Percentiles rank a stretch among this genome's conserved stretches.
These are phyloP conservation scores for Drosophila cardini DNA, from an alignment of 1,140 invertebrate genomes.

Conservation along the genomic window DNA sequence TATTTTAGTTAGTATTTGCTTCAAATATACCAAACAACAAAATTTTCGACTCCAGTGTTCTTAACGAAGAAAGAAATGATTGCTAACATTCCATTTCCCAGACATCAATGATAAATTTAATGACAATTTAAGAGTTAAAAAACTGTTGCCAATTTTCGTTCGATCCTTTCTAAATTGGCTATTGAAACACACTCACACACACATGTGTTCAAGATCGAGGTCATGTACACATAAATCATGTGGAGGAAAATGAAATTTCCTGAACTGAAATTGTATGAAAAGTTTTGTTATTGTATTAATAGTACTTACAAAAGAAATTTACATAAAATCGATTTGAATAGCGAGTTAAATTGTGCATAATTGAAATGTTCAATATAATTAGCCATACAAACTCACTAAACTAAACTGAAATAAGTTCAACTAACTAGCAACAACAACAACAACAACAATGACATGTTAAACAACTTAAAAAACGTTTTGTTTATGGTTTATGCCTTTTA, in stretches of 20 bases:
- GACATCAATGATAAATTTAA: conserved; percentile 11
- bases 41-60: background rate
- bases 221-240: conserved; percentile 60
- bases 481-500: conserved; percentile 59
- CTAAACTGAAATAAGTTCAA: no score
- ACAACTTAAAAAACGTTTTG: conserved; percentile 57
- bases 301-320: conserved; percentile 29
- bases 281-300: background rate
- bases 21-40: no score
- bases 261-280: conserved; percentile 15
- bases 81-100: conserved; percentile 1
- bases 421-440: conserved; percentile 24
- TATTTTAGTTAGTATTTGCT: no score
- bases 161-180: conserved; percentile 34
- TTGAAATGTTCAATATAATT: conserved; percentile 63
- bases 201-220: conserved; percentile 42
- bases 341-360: conserved; percentile 29
- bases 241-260: conserved; percentile 54
- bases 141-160: conserved; percentile 18
- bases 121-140: conserved; percentile 1
- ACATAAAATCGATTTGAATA: conserved; percentile 35
- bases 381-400: conserved; percentile 38
- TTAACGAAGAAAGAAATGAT: background rate
- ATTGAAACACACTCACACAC: background rate
- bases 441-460: conserved; percentile 16